phyloP scores from a whole-genome alignment of 2,113 vertebrate species.

The Phaetusa simplex region DNA sequence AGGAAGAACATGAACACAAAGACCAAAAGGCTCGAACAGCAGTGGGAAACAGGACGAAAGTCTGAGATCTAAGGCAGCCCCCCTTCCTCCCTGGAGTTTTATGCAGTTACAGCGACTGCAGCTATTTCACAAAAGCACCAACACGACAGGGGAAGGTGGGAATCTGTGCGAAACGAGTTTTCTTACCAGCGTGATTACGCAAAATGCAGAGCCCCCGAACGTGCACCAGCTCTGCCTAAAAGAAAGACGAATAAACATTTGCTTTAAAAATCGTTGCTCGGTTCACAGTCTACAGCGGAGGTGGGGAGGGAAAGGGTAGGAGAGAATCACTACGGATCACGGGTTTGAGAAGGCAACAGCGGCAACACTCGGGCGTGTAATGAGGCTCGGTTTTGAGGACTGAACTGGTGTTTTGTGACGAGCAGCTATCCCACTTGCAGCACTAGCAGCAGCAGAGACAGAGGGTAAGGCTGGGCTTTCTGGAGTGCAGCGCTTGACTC shows the following conservation, averaged over 20 bases:
- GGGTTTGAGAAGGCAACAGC: constrained; percentile 29
- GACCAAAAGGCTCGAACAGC: not conserved
- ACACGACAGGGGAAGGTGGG: not conserved
- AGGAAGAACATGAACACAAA: not conserved
- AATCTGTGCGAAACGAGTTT: not conserved
- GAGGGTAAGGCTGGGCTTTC: constrained; percentile 50
- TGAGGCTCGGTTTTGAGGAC: not conserved
- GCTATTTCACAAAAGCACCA: constrained; percentile 44
- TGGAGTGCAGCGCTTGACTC: constrained; percentile 49
- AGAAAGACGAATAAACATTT: not conserved
- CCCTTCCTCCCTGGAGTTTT: constrained; percentile 41
- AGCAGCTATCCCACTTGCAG: constrained; percentile 47
- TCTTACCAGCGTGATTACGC: constrained; percentile 19
- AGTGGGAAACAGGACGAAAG: not conserved
- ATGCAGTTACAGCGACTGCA: constrained; percentile 47
- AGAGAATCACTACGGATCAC: not conserved
- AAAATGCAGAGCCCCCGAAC: not conserved
- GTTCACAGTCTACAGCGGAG: constrained; percentile 22
- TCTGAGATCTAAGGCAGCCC: not conserved
- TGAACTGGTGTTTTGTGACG: not conserved
- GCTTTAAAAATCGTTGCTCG: constrained; percentile 4
- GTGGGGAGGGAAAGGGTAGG: not conserved
- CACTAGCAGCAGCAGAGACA: not conserved
- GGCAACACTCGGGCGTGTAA: not conserved
- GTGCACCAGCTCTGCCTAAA: not conserved